A percentile compares a stretch with the other conserved stretches of the same genome.
Evolutionary conservation across 2,888 invertebrate genomes (phyloP).

Genomic region (Athalia circularis): DNA sequence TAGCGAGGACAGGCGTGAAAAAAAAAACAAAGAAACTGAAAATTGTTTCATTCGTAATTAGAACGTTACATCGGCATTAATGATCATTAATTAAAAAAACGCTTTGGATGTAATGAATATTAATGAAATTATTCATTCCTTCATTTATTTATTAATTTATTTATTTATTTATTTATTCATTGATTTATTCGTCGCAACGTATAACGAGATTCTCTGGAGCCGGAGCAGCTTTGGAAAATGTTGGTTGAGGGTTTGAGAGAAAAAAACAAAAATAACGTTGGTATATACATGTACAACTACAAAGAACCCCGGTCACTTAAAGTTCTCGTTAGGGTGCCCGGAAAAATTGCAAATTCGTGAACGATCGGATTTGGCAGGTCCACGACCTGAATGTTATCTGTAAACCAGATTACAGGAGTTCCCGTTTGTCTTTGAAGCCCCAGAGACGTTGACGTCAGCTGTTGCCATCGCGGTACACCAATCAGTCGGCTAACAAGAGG

Average conservation of each 20-base stretch:
- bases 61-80: constrained; percentile 29
- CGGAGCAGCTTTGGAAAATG: constrained; percentile 25
- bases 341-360: constrained; percentile 21
- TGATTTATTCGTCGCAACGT: constrained; percentile 26
- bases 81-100: constrained; percentile 36
- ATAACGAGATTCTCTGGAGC: constrained; percentile 1
- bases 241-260: neutral
- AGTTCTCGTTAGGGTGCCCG: constrained; percentile 18
- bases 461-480: constrained; percentile 23
- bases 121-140: constrained; percentile 31
- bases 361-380: constrained; percentile 1
- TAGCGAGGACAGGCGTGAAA: neutral
- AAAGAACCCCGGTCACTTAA: constrained; percentile 22
- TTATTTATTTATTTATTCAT: constrained; percentile 39
- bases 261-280: neutral
- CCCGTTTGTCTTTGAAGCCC: constrained; percentile 29
- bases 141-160: too few species aligned
- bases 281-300: neutral
- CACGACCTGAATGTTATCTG: constrained; percentile 23
- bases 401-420: constrained; percentile 34
- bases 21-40: neutral
- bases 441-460: constrained; percentile 28
- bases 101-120: constrained; percentile 31
- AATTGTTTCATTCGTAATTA: constrained; percentile 24
- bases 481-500: constrained; percentile 24